These are phyloP conservation scores for Lordiphosa stackelbergi DNA, from an alignment of 1,140 invertebrate species.

Conservation along the genomic window DNA sequence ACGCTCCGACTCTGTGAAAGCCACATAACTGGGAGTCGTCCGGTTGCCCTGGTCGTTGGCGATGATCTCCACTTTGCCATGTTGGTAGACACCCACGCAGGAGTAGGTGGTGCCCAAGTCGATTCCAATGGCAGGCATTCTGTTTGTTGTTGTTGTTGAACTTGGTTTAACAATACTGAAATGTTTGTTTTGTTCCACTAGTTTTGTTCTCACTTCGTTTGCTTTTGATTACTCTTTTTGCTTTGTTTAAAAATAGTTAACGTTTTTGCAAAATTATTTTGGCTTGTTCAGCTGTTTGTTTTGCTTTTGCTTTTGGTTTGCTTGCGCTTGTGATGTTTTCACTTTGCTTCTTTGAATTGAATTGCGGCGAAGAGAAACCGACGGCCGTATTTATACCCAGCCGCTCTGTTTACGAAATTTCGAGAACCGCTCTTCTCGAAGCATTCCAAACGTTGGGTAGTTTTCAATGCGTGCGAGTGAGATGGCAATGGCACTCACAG, in stretches of 20 bases:
- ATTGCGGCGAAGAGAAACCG: conserved; percentile 40
- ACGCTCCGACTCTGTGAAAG: conserved; percentile 96
- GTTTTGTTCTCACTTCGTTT: conserved; percentile 9
- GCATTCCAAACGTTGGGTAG: conserved; percentile 15
- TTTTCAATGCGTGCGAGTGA: conserved; percentile 8
- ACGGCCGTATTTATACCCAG: conserved; percentile 54
- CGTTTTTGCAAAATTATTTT: conserved; percentile 1
- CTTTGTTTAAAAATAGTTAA: conserved; percentile 9
- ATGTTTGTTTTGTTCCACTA: not conserved
- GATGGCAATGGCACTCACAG: not conserved
- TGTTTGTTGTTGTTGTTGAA: conserved; percentile 20
- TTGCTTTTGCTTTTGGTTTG: conserved; percentile 22
- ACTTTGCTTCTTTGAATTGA: conserved; percentile 55
- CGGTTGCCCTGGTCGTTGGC: conserved; percentile 97
- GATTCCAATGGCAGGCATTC: conserved; percentile 83
- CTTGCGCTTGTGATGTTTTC: conserved; percentile 53
- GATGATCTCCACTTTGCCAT: conserved; percentile 94
- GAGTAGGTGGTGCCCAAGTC: conserved; percentile 88
- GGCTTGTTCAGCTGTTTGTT: conserved; percentile 38
- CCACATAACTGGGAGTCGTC: conserved; percentile 97
- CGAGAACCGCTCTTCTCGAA: conserved; percentile 43
- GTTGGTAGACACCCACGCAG: conserved; percentile 87
- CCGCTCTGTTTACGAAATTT: conserved; percentile 45
- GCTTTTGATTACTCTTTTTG: not conserved
- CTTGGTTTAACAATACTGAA: not conserved